Conservation (phyloP, 2,113 vertebrate species). For the Microtus ochrogaster region DNA sequence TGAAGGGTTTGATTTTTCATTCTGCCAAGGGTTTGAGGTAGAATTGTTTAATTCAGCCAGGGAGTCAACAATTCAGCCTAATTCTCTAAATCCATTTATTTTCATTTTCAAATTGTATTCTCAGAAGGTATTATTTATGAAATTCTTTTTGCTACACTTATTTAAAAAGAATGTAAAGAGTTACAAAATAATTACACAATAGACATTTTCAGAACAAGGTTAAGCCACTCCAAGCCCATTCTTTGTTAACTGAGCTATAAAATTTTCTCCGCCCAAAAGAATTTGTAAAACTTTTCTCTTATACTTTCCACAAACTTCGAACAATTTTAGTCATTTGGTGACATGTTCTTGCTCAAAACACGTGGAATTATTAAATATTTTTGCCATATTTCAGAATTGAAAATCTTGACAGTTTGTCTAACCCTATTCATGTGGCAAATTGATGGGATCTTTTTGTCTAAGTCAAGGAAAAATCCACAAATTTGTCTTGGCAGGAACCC, state of each 20-base stretch:
- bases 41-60: constrained; percentile 67
- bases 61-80: constrained; percentile 70
- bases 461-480: background rate
- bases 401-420: background rate
- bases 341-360: constrained; percentile 41
- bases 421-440: background rate
- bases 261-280: constrained; percentile 29
- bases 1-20: constrained; percentile 67
- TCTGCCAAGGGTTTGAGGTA: constrained; percentile 59
- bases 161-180: constrained; percentile 62
- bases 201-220: constrained; percentile 64
- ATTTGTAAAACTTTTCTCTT: constrained; percentile 38
- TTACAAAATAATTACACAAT: constrained; percentile 65
- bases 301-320: constrained; percentile 28
- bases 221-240: constrained; percentile 57
- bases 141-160: constrained; percentile 71
- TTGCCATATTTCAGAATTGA: constrained; percentile 50
- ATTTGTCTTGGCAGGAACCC: background rate
- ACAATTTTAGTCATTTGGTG: background rate
- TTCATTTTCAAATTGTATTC: constrained; percentile 75
- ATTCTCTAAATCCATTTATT: constrained; percentile 75
- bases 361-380: constrained; percentile 40
- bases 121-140: constrained; percentile 58
- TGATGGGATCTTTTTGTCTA: background rate
- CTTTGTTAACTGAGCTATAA: constrained; percentile 59